Conservation (phyloP, 1,140 invertebrate species). For the Drosophila fuyamai region DNA sequence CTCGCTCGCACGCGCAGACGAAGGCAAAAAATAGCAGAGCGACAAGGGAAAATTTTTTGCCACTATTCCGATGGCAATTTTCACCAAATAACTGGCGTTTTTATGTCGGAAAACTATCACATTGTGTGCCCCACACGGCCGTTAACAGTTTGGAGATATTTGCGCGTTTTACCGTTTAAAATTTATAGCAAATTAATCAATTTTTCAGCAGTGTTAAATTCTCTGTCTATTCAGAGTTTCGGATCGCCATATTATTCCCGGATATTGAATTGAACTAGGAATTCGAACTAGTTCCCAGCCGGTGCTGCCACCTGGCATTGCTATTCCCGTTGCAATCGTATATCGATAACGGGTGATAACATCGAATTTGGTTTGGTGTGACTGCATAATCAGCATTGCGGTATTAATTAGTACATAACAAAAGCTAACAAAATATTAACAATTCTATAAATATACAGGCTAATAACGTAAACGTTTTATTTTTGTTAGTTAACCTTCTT, state of each 20-base stretch:
- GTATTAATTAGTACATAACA: no score
- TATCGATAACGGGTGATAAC: not conserved
- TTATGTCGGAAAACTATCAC: conserved; percentile 36
- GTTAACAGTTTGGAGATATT: conserved; percentile 46
- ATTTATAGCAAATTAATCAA: conserved; percentile 67
- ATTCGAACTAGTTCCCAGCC: not conserved
- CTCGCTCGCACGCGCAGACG: conserved; percentile 34
- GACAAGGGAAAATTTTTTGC: conserved; percentile 73
- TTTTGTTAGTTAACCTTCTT: no score
- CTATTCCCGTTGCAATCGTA: not conserved
- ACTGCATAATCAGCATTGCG: no score
- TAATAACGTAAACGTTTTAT: no score
- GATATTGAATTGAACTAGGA: conserved; percentile 56
- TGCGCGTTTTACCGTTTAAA: conserved; percentile 73
- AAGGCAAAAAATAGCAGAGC: conserved; percentile 65
- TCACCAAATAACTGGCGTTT: conserved; percentile 21
- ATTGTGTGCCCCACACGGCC: conserved; percentile 7
- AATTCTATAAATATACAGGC: no score
- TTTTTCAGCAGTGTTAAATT: conserved; percentile 76
- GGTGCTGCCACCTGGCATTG: conserved; percentile 1
- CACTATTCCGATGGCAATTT: conserved; percentile 59
- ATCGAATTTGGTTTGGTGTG: not conserved
- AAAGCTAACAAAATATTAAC: no score
- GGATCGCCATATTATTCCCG: conserved; percentile 80
- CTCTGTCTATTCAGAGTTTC: conserved; percentile 74